Base-by-base conservation (phyloP, 2,113 vertebrate species). In the Pristiophorus japonicus region DNA sequence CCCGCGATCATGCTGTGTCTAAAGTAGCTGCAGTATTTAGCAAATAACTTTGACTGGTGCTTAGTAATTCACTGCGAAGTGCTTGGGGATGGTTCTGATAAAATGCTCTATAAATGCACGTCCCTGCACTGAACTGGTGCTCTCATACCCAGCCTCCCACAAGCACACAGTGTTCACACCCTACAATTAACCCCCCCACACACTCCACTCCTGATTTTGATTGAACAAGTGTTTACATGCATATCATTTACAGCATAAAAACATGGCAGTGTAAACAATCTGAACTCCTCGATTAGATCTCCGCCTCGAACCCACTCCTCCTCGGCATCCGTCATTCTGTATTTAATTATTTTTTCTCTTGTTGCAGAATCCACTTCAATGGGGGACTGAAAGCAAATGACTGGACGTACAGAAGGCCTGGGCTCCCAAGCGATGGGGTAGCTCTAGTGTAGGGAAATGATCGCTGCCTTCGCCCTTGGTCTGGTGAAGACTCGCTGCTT, bases 331-430 rank as follows among this genome's bases (percentile, higher is more conserved):
- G 18, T 81, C 38, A 45, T 81, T 81, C 38, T 81, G 45, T 38
- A 22, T 92, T 38, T 63, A 18, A 63, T 81, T 51, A 20, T 63
- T 92, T 34, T 51, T 22, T 38, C 20, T 63, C 88, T 92, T 63
- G 88, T 92, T 92, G 88, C 88, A 92, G 88, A 63, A 63, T 38
- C 88, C 38, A 63, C 12, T 62, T 91, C 34, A 62, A n/a, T 92
- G 34, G 59, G 59, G 18, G 38, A 16, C 34, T 65, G 59, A 63
- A 92, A 42, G 30, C 62, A n/a, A 92, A 92, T 14, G 20, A 38
- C 55, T 92, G 34, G 59, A 92, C 59, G 42, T 7, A 42, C 78
- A 81, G 75, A 78, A 63, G 62, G 59, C 20, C 62, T 42, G 88
- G 59, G n/a, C 34, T 42, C 11, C 87, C 12, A 91, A 34, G 55